Percentiles rank a stretch among this genome's conserved stretches.
Evolutionary conservation across 2,113 vertebrate species (phyloP).

Genomic region (Pterophyllum scalare): DNA sequence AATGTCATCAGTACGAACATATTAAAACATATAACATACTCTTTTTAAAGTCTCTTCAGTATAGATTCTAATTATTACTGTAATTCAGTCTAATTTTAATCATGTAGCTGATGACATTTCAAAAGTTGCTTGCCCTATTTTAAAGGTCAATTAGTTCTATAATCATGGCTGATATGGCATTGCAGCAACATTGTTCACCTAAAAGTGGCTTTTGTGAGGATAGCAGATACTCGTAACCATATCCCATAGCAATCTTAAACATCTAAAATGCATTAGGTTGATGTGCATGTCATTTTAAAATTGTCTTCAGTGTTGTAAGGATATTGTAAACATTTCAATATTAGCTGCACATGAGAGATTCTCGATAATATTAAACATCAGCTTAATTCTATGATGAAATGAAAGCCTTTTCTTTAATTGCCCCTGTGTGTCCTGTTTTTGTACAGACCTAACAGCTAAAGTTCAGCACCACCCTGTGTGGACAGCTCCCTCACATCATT

Average conservation of each 20-base stretch:
- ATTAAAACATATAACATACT: neutral
- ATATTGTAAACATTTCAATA: neutral
- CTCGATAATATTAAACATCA: neutral
- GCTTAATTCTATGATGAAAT: neutral
- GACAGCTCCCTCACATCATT: constrained; percentile 20
- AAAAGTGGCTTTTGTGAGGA: neutral
- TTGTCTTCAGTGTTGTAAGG: neutral
- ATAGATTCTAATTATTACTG: neutral
- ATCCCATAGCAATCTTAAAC: accelerated
- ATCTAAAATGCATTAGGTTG: neutral
- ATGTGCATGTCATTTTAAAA: accelerated
- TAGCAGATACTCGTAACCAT: neutral
- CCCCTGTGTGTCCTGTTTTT: neutral
- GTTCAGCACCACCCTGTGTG: constrained; percentile 3
- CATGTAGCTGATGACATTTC: neutral
- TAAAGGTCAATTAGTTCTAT: constrained; percentile 1
- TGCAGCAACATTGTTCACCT: neutral
- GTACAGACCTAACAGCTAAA: neutral
- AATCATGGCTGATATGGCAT: neutral
- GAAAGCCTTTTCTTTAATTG: neutral
- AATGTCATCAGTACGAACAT: neutral
- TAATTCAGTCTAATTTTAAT: neutral
- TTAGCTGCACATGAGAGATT: neutral
- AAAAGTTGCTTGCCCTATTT: neutral
- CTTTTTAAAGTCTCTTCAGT: neutral